phyloP scores from a whole-genome alignment of 2,888 invertebrate genomes.

The Agrochola macilenta region DNA sequence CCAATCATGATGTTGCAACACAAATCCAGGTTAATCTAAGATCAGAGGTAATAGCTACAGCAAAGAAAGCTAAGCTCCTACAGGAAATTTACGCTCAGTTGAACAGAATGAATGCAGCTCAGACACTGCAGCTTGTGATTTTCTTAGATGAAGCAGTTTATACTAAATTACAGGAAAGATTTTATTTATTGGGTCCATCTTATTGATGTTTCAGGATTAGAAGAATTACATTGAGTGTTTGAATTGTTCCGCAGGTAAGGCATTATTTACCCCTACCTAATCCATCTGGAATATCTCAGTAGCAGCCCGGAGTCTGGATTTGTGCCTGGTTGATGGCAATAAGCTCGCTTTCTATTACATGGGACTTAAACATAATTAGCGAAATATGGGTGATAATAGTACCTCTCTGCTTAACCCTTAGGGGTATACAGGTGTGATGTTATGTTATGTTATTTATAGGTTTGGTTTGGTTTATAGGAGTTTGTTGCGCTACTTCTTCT shows the following conservation, averaged over 20 bases:
- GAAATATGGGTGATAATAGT: background rate
- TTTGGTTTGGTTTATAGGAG: background rate
- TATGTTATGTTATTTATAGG: background rate
- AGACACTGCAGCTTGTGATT: conserved; percentile 8
- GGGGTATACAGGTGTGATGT: too few relatives aligned
- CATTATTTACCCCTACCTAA: too few relatives aligned
- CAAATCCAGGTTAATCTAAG: background rate
- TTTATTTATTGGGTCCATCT: background rate
- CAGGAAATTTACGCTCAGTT: conserved; percentile 23
- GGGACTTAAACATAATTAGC: background rate
- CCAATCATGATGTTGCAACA: background rate
- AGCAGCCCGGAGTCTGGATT: background rate
- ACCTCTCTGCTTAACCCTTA: background rate
- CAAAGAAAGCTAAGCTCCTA: conserved; percentile 11
- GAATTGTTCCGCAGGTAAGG: background rate
- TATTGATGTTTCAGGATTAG: too few relatives aligned
- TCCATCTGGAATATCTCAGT: background rate
- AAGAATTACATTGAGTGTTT: background rate
- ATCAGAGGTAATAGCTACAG: conserved; percentile 8
- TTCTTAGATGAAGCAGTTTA: conserved; percentile 18
- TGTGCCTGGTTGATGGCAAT: background rate
- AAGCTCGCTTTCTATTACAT: background rate
- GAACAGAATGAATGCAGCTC: conserved; percentile 17
- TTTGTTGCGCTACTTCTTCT: too few relatives aligned
- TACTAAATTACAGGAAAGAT: background rate